Conservation (phyloP, 2,113 vertebrate species). For the Alexandromys fortis region DNA sequence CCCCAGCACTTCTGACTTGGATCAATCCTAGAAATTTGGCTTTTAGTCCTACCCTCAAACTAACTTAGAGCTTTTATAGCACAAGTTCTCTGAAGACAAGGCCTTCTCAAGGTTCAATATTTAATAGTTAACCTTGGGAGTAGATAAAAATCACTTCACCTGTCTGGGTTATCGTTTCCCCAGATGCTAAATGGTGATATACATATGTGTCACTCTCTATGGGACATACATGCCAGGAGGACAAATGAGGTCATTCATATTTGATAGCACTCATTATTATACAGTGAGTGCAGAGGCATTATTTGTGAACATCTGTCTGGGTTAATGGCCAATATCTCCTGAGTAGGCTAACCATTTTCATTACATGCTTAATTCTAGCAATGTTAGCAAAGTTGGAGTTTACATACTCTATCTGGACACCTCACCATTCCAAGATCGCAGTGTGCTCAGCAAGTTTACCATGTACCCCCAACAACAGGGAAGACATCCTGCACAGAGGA, state of each 20-base stretch:
- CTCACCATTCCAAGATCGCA: not conserved
- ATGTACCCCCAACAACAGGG: slow-evolving; percentile 5
- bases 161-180: slow-evolving; percentile 51
- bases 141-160: slow-evolving; percentile 72
- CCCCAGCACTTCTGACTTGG: not conserved
- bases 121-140: slow-evolving; percentile 38
- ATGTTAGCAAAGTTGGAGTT: slow-evolving; percentile 45
- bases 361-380: slow-evolving; percentile 38
- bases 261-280: slow-evolving; percentile 74
- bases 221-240: slow-evolving; percentile 71
- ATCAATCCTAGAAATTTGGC: not conserved
- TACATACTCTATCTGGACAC: not conserved
- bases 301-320: slow-evolving; percentile 74
- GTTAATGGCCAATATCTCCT: slow-evolving; percentile 64
- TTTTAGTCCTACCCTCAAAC: not conserved
- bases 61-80: not conserved
- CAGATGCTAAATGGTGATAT: slow-evolving; percentile 75
- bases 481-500: not conserved
- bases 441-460: not conserved
- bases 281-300: slow-evolving; percentile 57
- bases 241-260: slow-evolving; percentile 77
- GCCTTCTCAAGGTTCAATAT: slow-evolving; percentile 45
- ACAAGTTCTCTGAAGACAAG: not conserved
- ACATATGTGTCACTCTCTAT: slow-evolving; percentile 70
- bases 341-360: slow-evolving; percentile 64